Evolutionary conservation across 2,113 vertebrate genomes (phyloP), one percentile per base, ranked within the genome.

Genomic region (Dasyurus viverrinus): DNA sequence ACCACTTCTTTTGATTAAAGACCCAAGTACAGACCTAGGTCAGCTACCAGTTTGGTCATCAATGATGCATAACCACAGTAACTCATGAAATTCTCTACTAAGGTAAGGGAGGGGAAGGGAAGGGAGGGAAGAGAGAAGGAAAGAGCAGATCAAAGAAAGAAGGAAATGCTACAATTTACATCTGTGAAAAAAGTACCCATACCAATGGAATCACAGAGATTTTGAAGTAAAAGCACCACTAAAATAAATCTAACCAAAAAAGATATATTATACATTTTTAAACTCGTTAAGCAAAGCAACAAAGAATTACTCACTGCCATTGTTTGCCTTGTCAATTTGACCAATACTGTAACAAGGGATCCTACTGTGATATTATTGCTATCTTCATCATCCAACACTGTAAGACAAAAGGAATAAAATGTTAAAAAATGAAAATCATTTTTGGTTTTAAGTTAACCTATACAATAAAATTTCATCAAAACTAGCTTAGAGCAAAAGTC

Each of bases 341-440:
- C 99, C 2, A 99, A 98, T 93, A 99, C 99, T 68, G 99, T 99
- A 96, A 99, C 99, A 46, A 99, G 99, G 57, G 99, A 99, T 92
- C 99, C 99, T 84, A 99, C 99, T 94, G 99, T 99, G 97, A 99
- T 99, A 97, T 99, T 99, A 98, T 99, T 99, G 98, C 99, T 99
- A 97, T 99, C 99, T 98, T 99, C 99, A 97, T 99, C 99, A 98
- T 99, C 99, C 97, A 99, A 98, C 92, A 99, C 99, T 99, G 95
- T 52, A 94, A 96, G 0, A 53, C 2, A 54, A 96, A 94, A 96
- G 53, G 48, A 91, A 97, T 94, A 96, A 42, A 94, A 1, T 96
- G 97, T 1, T 42, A 55, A 91, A 96, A 92, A 54, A 89, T 47
- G 92, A 93, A 92, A 93, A 94, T 52, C 50, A 91, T 36, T 36